A percentile compares a stretch with the other conserved stretches of the same genome.
These are phyloP conservation scores for Papilio protenor DNA, from an alignment of 2,888 invertebrate species.

Conservation along the genomic window DNA sequence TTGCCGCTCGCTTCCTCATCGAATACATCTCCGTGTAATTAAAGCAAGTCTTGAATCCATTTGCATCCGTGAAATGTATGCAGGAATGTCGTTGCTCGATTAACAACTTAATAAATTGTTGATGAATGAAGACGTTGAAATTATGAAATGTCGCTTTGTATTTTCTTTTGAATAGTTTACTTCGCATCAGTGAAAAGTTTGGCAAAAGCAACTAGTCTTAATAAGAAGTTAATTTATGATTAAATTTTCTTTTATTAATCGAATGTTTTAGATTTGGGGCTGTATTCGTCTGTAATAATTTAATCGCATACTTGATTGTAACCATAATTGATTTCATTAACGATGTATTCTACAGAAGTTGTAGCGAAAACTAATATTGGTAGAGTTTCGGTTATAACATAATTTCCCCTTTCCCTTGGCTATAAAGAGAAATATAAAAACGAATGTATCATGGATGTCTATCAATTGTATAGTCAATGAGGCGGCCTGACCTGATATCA, in stretches of 20 bases:
- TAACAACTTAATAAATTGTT: slow-evolving; percentile 13
- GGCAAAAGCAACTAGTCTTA: background rate
- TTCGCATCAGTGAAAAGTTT: background rate
- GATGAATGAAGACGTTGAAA: background rate
- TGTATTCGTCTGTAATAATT: no score
- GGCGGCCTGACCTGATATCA: slow-evolving; percentile 52
- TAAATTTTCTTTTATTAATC: background rate
- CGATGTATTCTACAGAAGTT: background rate
- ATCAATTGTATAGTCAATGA: slow-evolving; percentile 52
- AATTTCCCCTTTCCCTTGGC: slow-evolving; percentile 42
- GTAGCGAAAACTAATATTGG: background rate
- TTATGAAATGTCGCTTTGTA: background rate
- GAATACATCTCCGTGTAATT: slow-evolving; percentile 54
- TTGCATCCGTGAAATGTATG: slow-evolving; percentile 27
- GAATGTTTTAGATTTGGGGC: no score
- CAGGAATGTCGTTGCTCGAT: slow-evolving; percentile 31
- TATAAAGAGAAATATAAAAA: slow-evolving; percentile 47
- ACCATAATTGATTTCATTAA: background rate
- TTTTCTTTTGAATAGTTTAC: background rate
- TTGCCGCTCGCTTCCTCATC: slow-evolving; percentile 57
- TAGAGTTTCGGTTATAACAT: background rate
- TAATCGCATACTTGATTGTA: background rate
- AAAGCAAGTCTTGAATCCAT: slow-evolving; percentile 36
- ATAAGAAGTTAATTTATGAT: slow-evolving; percentile 4
- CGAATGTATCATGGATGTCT: slow-evolving; percentile 49